Evolutionary conservation across 2,113 vertebrate genomes (phyloP).

Genomic region (Isurus oxyrinchus): DNA sequence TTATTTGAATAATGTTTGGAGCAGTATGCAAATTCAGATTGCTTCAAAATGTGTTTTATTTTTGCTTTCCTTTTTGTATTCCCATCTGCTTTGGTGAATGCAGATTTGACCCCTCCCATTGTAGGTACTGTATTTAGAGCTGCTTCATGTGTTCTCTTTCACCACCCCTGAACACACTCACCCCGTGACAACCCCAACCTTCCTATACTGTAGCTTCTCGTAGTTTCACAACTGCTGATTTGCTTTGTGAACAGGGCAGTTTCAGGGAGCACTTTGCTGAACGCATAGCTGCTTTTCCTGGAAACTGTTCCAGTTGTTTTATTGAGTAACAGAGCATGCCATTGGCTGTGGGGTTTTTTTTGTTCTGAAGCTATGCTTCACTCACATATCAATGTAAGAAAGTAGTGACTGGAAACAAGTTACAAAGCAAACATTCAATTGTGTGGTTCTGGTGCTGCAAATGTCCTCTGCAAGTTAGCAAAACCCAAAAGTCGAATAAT

Average conservation of each 20-base stretch:
- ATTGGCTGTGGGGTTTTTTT: background rate
- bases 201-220: background rate
- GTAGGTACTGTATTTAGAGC: conserved; percentile 78
- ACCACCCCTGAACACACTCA: background rate
- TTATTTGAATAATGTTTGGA: conserved; percentile 2
- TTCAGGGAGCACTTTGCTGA: background rate
- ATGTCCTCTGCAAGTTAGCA: background rate
- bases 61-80: conserved; percentile 28
- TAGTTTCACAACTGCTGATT: background rate
- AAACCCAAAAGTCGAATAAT: background rate
- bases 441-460: background rate
- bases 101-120: conserved; percentile 78
- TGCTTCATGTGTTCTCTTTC: conserved; percentile 51
- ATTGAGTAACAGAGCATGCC: background rate
- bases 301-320: background rate
- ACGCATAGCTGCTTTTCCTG: background rate
- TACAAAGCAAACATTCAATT: conserved; percentile 6
- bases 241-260: background rate
- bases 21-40: background rate
- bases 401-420: background rate
- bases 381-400: background rate
- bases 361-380: background rate
- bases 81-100: conserved; percentile 36
- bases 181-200: background rate
- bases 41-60: background rate